Conservation (phyloP, 2,888 invertebrate species). For the Heliconius ethilla region DNA sequence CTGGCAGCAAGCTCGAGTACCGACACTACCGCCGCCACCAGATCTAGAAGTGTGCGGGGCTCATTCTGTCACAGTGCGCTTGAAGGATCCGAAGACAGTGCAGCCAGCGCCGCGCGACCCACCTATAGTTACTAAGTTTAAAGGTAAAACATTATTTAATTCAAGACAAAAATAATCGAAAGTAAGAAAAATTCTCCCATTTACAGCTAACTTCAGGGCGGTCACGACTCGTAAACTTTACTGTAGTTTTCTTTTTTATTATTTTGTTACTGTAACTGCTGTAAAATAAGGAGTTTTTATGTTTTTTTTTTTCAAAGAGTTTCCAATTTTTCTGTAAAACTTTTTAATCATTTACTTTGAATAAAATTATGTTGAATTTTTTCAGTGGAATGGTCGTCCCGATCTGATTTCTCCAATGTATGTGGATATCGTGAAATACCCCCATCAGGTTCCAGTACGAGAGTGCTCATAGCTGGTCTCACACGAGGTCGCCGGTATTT, state of each 20-base stretch:
- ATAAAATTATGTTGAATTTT: conserved; percentile 25
- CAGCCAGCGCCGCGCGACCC: conserved; percentile 88
- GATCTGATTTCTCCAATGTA: conserved; percentile 90
- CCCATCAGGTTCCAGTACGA: conserved; percentile 65
- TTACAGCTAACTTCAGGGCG: too few species aligned
- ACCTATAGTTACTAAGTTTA: conserved; percentile 94
- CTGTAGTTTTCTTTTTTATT: too few species aligned
- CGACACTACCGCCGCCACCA: conserved; percentile 90
- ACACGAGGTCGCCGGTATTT: conserved; percentile 93
- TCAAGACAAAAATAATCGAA: too few species aligned
- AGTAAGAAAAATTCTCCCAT: too few species aligned
- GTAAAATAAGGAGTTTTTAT: too few species aligned
- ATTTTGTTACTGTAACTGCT: too few species aligned
- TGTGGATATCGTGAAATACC: conserved; percentile 89
- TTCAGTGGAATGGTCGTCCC: conserved; percentile 96
- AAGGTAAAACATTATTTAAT: conserved; percentile 80
- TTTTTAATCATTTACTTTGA: conserved; percentile 41
- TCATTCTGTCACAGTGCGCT: conserved; percentile 83
- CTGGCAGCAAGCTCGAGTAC: conserved; percentile 92
- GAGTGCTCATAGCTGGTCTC: conserved; percentile 84
- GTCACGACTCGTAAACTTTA: too few species aligned
- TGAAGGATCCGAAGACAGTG: conserved; percentile 84
- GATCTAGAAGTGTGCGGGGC: conserved; percentile 89
- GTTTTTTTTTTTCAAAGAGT: too few species aligned
- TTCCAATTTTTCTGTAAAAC: too few species aligned